A percentile compares a stretch with the other conserved stretches of the same genome.
Evolutionary conservation across 2,888 invertebrate genomes (phyloP).

Genomic region (Bellardia bayeri): DNA sequence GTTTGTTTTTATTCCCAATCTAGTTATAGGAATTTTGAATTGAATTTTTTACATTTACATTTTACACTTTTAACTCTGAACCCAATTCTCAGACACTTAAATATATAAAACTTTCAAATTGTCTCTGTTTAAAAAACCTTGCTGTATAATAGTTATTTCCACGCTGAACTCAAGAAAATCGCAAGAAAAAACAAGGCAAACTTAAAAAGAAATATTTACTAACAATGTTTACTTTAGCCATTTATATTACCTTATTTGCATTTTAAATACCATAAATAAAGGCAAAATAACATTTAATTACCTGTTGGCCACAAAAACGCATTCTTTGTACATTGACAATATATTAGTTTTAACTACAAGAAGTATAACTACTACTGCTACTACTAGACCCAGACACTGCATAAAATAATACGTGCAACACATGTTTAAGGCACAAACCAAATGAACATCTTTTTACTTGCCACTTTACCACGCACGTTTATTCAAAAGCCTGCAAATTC

Average conservation of each 20-base stretch:
- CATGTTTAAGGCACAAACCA: background rate
- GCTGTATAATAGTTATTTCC: too few species aligned
- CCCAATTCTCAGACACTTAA: too few species aligned
- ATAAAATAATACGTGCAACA: background rate
- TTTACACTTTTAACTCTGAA: too few species aligned
- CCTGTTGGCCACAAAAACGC: constrained; percentile 67
- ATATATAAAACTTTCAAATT: too few species aligned
- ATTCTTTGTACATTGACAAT: constrained; percentile 64
- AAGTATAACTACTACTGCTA: background rate
- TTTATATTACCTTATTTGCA: constrained; percentile 68
- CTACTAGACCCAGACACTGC: constrained; percentile 25
- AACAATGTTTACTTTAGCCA: constrained; percentile 23
- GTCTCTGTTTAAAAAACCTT: too few species aligned
- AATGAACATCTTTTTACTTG: constrained; percentile 27
- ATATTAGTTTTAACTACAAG: constrained; percentile 35
- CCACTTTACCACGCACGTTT: constrained; percentile 40
- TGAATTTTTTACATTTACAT: too few species aligned
- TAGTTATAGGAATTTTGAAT: too few species aligned
- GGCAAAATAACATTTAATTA: constrained; percentile 71
- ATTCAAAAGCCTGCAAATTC: background rate
- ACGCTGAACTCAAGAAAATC: background rate
- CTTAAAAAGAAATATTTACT: constrained; percentile 4
- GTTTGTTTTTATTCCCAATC: too few species aligned
- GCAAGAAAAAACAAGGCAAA: background rate
- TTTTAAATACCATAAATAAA: constrained; percentile 69